Percentiles rank a stretch among this genome's conserved stretches.
Conservation (phyloP, 2,888 invertebrate species). For the Nineta flava region DNA sequence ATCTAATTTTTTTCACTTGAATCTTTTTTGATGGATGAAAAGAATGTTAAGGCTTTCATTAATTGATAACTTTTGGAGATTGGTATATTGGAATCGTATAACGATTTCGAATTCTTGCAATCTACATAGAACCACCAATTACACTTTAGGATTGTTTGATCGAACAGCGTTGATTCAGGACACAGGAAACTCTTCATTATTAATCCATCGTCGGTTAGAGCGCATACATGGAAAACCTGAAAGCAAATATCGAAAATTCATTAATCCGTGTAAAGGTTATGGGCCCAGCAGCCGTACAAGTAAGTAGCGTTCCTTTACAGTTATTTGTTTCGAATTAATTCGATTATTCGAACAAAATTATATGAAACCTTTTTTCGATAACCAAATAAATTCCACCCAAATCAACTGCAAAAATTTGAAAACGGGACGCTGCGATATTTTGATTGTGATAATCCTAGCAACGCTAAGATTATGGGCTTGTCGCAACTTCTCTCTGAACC, state of each 20-base stretch:
- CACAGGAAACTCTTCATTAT: slow-evolving; percentile 86
- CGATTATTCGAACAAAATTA: too few species aligned
- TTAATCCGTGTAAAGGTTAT: too few species aligned
- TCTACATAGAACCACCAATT: slow-evolving; percentile 94
- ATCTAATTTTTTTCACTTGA: slow-evolving; percentile 10
- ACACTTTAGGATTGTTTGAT: slow-evolving; percentile 80
- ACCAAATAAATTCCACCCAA: too few species aligned
- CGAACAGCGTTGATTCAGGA: slow-evolving; percentile 80
- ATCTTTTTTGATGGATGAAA: slow-evolving; percentile 67
- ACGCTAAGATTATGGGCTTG: too few species aligned
- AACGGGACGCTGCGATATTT: too few species aligned
- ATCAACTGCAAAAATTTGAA: too few species aligned
- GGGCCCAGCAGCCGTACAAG: too few species aligned
- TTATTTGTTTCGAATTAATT: too few species aligned
- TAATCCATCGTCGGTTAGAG: slow-evolving; percentile 72
- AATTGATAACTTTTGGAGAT: slow-evolving; percentile 83
- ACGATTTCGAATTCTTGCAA: slow-evolving; percentile 60
- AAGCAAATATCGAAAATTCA: slow-evolving; percentile 14
- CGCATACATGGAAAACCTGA: slow-evolving; percentile 84
- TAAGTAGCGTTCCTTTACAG: too few species aligned
- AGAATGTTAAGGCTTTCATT: slow-evolving; percentile 80
- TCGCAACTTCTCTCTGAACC: too few species aligned
- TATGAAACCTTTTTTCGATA: too few species aligned
- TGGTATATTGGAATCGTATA: slow-evolving; percentile 81
- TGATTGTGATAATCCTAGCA: too few species aligned